Percentiles rank a stretch among this genome's conserved stretches.
Conservation (phyloP, 2,888 invertebrate genomes). For the Antitype chi region DNA sequence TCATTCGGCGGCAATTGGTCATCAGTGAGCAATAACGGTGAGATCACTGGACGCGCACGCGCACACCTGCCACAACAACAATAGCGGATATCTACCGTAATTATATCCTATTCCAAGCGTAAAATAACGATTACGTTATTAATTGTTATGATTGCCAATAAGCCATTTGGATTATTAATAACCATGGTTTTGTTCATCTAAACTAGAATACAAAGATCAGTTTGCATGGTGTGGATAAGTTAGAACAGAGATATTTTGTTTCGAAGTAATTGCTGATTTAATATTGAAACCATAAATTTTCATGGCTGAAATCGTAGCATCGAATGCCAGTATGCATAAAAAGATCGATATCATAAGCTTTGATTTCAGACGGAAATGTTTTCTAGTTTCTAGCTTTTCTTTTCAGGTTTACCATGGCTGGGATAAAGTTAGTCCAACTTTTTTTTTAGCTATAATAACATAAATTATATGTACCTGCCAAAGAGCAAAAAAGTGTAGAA, state of each 20-base stretch:
- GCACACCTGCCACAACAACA: slow-evolving; percentile 73
- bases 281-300: background rate
- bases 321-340: no score
- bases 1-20: slow-evolving; percentile 82
- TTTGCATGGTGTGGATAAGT: slow-evolving; percentile 6
- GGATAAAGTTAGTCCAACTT: background rate
- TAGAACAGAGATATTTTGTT: background rate
- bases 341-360: no score
- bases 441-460: background rate
- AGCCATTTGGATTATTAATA: slow-evolving; percentile 46
- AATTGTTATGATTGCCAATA: slow-evolving; percentile 61
- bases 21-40: slow-evolving; percentile 87
- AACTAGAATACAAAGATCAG: slow-evolving; percentile 25
- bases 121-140: slow-evolving; percentile 69
- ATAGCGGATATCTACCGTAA: slow-evolving; percentile 76
- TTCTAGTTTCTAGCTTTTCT: background rate
- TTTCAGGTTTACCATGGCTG: background rate
- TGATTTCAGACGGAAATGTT: background rate
- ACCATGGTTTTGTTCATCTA: slow-evolving; percentile 27
- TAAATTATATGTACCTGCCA: slow-evolving; percentile 2
- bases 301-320: background rate
- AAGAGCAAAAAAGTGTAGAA: slow-evolving; percentile 1
- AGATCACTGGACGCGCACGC: slow-evolving; percentile 82
- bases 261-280: background rate
- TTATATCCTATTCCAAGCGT: slow-evolving; percentile 67